Evolutionary conservation across 1,140 invertebrate species (phyloP), one percentile per base, ranked within the genome.

Genomic region (Calephelis nemesis): DNA sequence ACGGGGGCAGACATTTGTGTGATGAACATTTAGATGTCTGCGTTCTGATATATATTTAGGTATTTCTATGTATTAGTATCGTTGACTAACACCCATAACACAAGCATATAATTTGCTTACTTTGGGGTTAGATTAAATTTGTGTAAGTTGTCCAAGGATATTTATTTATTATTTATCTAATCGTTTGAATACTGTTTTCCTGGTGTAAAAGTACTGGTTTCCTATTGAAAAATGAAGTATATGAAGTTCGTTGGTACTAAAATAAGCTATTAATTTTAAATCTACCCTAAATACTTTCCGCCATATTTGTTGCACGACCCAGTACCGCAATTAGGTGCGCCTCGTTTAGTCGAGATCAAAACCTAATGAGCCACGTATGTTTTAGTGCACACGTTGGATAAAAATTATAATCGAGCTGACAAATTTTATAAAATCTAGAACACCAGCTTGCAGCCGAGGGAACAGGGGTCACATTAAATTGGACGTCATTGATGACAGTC

Each of bases 351-450:
- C 74, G 77, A 81, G 82, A 88, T 84, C 84, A 84, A 82, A 81
- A 85, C 76, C 84, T 86, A 86, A 88, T 85, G 84, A 85, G 80
- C 85, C 83, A 80, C 79, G 81, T 82, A 82, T 79, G 82, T 76
- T 79, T 81, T 83, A 82, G 71, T 67, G 67, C 67, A 69, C 67
- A 60, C 54, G 63, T 30, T 63, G 63, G 62, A 69, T 63, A 50
- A 72, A 69, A 67, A 63, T 60, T 67, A 72, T 69, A 69, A 60
- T 60, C 71, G 62, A 58, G 49, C 54, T 54, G 58, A 67, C 77
- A 77, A 74, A 19, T 63, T 2, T 74, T 62, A 66, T 42, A 40
- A 71, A 70, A 77, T 60, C 78, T 49, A 54, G 60, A 54, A 54
- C 63, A 15, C 8, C 19, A 10, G 49, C 42, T 4, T 12, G 54